phyloP scores from a whole-genome alignment of 2,888 invertebrate species.

The Drosophila prostipennis region DNA sequence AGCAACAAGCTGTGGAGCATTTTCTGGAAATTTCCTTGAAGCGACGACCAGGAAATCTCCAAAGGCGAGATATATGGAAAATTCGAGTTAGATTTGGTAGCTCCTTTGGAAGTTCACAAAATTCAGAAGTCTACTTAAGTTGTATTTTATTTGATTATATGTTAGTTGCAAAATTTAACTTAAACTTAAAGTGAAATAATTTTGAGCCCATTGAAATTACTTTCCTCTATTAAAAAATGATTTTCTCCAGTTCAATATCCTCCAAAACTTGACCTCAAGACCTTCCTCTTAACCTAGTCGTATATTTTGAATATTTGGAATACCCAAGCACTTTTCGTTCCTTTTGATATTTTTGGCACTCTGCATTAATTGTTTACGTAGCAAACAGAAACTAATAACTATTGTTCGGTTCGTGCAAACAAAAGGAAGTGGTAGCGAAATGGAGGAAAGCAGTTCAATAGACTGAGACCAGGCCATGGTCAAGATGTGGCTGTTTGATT shows the following conservation, averaged over 20 bases:
- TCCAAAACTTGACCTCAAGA: neutral
- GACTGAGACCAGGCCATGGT: conserved; percentile 48
- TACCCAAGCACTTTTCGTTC: conserved; percentile 8
- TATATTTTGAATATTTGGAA: conserved; percentile 3
- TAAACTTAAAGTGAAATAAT: too few relatives aligned
- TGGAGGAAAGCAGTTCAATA: conserved; percentile 41
- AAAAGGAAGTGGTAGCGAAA: conserved; percentile 20
- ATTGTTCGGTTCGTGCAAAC: conserved; percentile 14
- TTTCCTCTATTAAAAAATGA: neutral
- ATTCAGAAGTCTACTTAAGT: neutral
- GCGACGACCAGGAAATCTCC: neutral
- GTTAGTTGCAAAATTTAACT: too few relatives aligned
- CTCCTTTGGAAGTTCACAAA: neutral
- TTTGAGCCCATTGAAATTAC: neutral
- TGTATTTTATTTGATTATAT: too few relatives aligned
- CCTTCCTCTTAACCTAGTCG: neutral
- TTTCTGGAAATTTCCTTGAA: conserved; percentile 24
- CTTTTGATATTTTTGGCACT: conserved; percentile 19
- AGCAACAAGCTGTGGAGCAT: conserved; percentile 14
- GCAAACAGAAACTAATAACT: conserved; percentile 22
- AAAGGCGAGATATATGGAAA: neutral
- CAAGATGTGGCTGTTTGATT: conserved; percentile 41
- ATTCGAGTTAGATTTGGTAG: neutral
- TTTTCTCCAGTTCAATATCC: conserved; percentile 1
- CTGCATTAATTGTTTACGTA: conserved; percentile 17